Evolutionary conservation across 2,113 vertebrate genomes (phyloP).

Genomic region (Circaetus gallicus): DNA sequence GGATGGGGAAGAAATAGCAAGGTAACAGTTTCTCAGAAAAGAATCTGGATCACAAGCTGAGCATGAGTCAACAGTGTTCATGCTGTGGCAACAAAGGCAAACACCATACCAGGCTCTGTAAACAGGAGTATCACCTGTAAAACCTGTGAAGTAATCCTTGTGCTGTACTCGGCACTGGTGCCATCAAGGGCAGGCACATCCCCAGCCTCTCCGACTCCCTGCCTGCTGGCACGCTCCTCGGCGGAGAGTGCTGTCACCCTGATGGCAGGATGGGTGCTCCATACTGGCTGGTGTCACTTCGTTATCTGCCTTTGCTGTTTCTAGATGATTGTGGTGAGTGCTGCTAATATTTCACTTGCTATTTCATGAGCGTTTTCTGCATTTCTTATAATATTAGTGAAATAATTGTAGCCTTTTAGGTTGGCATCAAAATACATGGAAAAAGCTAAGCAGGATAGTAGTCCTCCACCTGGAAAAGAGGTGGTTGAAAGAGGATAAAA

Average conservation of each 20-base stretch:
- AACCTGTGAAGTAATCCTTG: not conserved
- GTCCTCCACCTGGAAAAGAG: not conserved
- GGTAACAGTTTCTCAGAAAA: not conserved
- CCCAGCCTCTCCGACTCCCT: not conserved
- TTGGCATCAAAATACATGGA: accelerated
- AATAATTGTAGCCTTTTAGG: not conserved
- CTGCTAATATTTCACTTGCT: not conserved
- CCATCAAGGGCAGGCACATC: not conserved
- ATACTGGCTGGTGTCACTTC: accelerated
- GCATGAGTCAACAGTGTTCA: not conserved
- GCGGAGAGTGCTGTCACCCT: accelerated
- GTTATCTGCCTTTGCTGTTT: accelerated
- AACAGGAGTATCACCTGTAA: not conserved
- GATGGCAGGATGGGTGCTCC: not conserved
- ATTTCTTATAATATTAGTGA: not conserved
- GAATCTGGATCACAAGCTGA: not conserved
- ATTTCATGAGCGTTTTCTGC: not conserved
- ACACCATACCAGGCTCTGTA: not conserved
- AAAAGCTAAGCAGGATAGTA: not conserved
- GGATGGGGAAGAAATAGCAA: not conserved
- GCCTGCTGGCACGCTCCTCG: not conserved
- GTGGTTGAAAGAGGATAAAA: not conserved
- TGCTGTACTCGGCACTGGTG: not conserved
- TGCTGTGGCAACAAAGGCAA: not conserved
- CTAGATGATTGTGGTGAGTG: accelerated